Evolutionary conservation across 2,797 vertebrate species (phyloP).

Genomic region (Gymnothorax reevesii): DNA sequence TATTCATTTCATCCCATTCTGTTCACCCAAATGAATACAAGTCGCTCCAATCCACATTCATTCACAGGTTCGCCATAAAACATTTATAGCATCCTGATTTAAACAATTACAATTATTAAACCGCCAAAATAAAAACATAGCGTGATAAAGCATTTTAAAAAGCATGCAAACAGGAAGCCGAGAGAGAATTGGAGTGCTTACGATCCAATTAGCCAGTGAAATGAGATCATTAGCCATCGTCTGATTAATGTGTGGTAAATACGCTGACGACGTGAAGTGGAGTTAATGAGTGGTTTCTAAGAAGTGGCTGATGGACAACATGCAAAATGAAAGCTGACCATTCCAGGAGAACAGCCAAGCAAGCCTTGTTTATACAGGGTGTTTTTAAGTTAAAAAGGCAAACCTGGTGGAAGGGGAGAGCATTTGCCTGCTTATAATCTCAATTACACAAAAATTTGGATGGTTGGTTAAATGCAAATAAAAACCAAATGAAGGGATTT

Average conservation of each 20-base stretch:
- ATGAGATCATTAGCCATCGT: conserved; percentile 20
- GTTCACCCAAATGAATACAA: not conserved
- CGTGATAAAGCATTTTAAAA: not conserved
- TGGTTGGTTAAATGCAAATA: too few relatives aligned
- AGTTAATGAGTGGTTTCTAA: not conserved
- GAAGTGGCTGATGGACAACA: not conserved
- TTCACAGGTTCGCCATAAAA: not conserved
- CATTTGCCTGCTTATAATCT: not conserved
- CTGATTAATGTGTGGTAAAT: conserved; percentile 3
- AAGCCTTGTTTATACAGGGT: not conserved
- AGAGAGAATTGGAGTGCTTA: not conserved
- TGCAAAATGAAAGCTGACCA: not conserved
- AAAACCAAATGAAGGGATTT: too few relatives aligned
- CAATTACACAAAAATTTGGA: too few relatives aligned
- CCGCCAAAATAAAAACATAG: not conserved
- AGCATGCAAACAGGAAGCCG: not conserved
- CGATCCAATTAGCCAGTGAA: conserved; percentile 17
- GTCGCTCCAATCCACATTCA: not conserved
- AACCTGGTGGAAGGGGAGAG: not conserved
- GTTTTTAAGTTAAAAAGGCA: not conserved
- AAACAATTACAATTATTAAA: conserved; percentile 2
- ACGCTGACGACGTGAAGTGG: not conserved
- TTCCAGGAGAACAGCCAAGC: not conserved
- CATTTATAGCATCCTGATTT: not conserved
- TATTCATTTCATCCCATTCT: not conserved